Evolutionary conservation across 2,888 invertebrate genomes (phyloP), one percentile per base, ranked within the genome.

Genomic region (Trichopoda pennipes): DNA sequence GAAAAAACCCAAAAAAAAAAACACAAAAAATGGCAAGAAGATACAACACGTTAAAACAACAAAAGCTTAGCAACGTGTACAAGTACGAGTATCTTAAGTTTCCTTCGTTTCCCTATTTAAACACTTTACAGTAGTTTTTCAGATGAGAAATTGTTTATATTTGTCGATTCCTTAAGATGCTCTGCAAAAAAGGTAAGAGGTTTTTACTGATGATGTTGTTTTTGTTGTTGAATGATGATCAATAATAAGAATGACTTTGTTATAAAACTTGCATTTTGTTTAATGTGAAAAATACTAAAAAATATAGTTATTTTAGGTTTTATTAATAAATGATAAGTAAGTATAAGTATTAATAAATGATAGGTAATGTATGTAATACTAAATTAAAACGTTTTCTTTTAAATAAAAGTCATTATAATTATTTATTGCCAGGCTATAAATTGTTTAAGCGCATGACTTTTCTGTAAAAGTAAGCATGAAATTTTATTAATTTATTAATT

Each of bases 11-110:
- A 38, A 12, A 12, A 35, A n/a, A 68, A 61, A 19, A 63, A 70
- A n/a, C n/a, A n/a, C n/a, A n/a, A 64, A 81, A 81, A 74, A 80
- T 66, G 56, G 47, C 38, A 77, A 51, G 60, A 58, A 61, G 63
- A 63, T 53, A 73, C 58, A 66, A 51, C 38, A 63, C 61, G 12
- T 66, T 55, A 64, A 28, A 28, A n/a, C n/a, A 68, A 73, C 61
- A 58, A 78, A 75, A 73, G 76, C 72, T 80, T 58, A 78, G 75
- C 80, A 80, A 78, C 55, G 58, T 72, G 53, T 32, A 56, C 17
- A 17, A 47, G 12, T 53, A 56, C 17, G 17, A 47, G 12, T 60
- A 49, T 60, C 55, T 70, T 44, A 14, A 0, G 32, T 49, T 32
- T 64, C 23, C 32, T 56, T 51, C n/a, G 23, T 28, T 68, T 17